A percentile compares a stretch with the other conserved stretches of the same genome.
These are phyloP conservation scores for Drosophila fulvimacula DNA, from an alignment of 2,888 invertebrate genomes.

Conservation along the genomic window DNA sequence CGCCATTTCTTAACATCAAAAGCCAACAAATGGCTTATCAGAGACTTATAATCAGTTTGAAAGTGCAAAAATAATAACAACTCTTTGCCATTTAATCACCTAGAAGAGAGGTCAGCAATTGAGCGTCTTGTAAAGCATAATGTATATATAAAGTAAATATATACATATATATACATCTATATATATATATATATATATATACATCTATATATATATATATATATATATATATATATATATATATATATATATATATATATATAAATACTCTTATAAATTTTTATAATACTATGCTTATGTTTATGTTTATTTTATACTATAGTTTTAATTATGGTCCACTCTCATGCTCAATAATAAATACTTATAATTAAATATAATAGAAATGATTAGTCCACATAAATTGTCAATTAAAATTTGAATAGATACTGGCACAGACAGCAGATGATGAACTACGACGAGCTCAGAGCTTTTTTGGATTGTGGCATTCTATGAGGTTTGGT, in stretches of 20 bases:
- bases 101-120: slow-evolving; percentile 26
- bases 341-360: slow-evolving; percentile 20
- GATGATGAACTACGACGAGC: slow-evolving; percentile 36
- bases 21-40: slow-evolving; percentile 54
- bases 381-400: slow-evolving; percentile 36
- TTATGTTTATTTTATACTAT: background rate
- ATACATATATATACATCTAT: too few relatives aligned
- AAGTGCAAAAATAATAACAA: slow-evolving; percentile 31
- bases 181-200: background rate
- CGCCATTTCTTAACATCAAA: slow-evolving; percentile 14
- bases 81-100: slow-evolving; percentile 28
- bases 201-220: too few relatives aligned
- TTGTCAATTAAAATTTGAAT: slow-evolving; percentile 43
- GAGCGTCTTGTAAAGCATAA: slow-evolving; percentile 2
- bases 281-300: background rate
- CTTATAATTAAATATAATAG: slow-evolving; percentile 22
- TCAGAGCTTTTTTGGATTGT: slow-evolving; percentile 11
- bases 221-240: too few relatives aligned
- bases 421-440: slow-evolving; percentile 17
- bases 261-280: too few relatives aligned
- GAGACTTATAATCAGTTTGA: slow-evolving; percentile 49
- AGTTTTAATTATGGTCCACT: background rate
- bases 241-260: too few relatives aligned
- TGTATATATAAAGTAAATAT: too few relatives aligned
- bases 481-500: slow-evolving; percentile 48